These are phyloP conservation scores for Heterochromis multidens DNA, from an alignment of 2,113 vertebrate genomes.

Conservation along the genomic window DNA sequence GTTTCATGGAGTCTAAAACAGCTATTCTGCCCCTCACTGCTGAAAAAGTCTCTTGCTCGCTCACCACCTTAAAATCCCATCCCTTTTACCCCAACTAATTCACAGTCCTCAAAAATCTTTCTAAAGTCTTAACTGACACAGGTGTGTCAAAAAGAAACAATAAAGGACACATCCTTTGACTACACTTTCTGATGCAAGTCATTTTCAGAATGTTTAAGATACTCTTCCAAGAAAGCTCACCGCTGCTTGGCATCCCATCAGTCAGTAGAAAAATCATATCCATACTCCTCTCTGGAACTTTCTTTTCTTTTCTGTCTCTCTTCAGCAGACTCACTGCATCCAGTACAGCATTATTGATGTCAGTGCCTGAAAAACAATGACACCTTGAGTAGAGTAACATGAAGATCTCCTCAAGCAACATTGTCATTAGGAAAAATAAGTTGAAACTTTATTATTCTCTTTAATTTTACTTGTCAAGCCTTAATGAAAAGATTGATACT, in stretches of 20 bases:
- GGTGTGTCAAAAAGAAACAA: not conserved
- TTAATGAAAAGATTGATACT: not conserved
- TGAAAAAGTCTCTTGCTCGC: too few relatives aligned
- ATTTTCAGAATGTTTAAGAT: not conserved
- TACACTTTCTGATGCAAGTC: not conserved
- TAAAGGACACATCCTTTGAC: not conserved
- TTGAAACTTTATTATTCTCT: not conserved
- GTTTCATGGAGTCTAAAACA: too few relatives aligned
- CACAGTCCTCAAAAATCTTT: too few relatives aligned
- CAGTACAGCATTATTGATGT: constrained; percentile 69
- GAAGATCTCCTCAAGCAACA: not conserved
- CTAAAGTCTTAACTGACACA: not conserved
- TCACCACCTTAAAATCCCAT: not conserved
- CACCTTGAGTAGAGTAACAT: not conserved
- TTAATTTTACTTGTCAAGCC: not conserved
- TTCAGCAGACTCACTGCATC: constrained; percentile 49
- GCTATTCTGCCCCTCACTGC: too few relatives aligned
- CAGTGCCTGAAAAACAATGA: constrained; percentile 52
- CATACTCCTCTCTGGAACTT: constrained; percentile 58
- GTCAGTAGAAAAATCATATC: constrained; percentile 77
- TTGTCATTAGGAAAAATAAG: not conserved
- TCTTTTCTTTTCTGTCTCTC: constrained; percentile 13
- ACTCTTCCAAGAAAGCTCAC: constrained; percentile 6
- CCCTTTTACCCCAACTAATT: too few relatives aligned
- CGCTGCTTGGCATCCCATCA: constrained; percentile 60